A percentile compares a stretch with the other conserved stretches of the same genome.
Conservation (phyloP, 2,888 invertebrate genomes). For the Drosophila paramelanica region DNA sequence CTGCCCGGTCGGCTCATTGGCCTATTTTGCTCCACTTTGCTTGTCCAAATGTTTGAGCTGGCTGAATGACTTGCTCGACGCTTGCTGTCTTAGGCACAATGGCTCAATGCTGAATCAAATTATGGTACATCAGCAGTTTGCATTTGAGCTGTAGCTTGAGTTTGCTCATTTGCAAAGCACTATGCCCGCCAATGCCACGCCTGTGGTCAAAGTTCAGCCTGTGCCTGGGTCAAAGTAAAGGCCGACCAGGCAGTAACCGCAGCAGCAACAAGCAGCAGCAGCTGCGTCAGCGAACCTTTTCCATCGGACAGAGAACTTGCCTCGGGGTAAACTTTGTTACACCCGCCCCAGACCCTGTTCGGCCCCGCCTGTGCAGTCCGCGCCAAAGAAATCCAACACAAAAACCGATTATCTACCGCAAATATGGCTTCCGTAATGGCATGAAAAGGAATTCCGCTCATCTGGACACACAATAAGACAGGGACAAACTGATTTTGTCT, state of each 20-base stretch:
- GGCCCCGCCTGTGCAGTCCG: background rate
- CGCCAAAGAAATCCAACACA: conserved; percentile 19
- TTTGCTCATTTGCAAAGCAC: conserved; percentile 39
- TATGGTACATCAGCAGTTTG: conserved; percentile 52
- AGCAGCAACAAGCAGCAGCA: conserved; percentile 29
- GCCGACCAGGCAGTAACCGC: conserved; percentile 15
- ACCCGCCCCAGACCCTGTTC: background rate
- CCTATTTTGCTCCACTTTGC: background rate
- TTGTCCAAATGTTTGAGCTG: conserved; percentile 25
- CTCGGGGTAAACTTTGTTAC: conserved; percentile 1
- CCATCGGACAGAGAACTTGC: conserved; percentile 4
- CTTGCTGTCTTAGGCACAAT: conserved; percentile 30
- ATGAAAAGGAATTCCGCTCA: conserved; percentile 62
- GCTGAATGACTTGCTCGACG: conserved; percentile 31
- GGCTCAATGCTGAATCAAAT: conserved; percentile 50
- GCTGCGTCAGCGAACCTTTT: conserved; percentile 53
- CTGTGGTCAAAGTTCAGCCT: conserved; percentile 61
- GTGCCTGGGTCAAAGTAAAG: conserved; percentile 19
- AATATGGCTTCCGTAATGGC: conserved; percentile 65
- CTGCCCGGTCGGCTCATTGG: background rate
- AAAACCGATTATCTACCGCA: conserved; percentile 73
- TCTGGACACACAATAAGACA: conserved; percentile 31
- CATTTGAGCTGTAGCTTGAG: conserved; percentile 31
- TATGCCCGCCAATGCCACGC: conserved; percentile 12
- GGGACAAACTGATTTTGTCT: conserved; percentile 3